phyloP scores from a whole-genome alignment of 2,888 invertebrate species.

The Polymixis lichenea region DNA sequence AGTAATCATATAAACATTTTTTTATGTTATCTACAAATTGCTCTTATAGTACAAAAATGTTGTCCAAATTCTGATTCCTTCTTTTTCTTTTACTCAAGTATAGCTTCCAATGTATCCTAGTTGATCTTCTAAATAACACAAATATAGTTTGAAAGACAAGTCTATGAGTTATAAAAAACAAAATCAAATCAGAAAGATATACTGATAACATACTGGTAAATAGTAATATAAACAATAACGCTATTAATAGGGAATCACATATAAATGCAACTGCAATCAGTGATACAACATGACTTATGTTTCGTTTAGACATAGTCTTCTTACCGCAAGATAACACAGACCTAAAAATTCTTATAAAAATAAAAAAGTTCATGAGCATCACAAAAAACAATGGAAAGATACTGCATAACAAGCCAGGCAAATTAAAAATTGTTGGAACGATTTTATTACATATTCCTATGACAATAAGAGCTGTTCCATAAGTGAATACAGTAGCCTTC shows the following conservation, averaged over 20 bases:
- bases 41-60: not conserved
- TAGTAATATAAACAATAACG: not conserved
- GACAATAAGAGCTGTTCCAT: conserved; percentile 2
- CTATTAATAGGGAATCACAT: conserved; percentile 50
- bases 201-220: not conserved
- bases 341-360: conserved; percentile 45
- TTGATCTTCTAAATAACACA: conserved; percentile 47
- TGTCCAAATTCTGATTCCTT: not conserved
- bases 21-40: not conserved
- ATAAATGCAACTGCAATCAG: conserved; percentile 53
- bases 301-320: conserved; percentile 41
- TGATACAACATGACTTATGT: conserved; percentile 40
- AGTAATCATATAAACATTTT: not conserved
- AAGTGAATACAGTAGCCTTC: conserved; percentile 45
- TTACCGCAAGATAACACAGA: conserved; percentile 53
- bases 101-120: conserved; percentile 39
- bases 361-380: conserved; percentile 20
- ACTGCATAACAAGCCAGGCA: not conserved
- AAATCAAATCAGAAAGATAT: not conserved
- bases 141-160: conserved; percentile 48
- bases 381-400: not conserved
- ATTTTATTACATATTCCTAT: conserved; percentile 24
- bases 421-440: not conserved
- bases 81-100: conserved; percentile 26
- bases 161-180: conserved; percentile 36